Evolutionary conservation across 2,888 invertebrate genomes (phyloP).

Genomic region (Linnaemya tessellans): DNA sequence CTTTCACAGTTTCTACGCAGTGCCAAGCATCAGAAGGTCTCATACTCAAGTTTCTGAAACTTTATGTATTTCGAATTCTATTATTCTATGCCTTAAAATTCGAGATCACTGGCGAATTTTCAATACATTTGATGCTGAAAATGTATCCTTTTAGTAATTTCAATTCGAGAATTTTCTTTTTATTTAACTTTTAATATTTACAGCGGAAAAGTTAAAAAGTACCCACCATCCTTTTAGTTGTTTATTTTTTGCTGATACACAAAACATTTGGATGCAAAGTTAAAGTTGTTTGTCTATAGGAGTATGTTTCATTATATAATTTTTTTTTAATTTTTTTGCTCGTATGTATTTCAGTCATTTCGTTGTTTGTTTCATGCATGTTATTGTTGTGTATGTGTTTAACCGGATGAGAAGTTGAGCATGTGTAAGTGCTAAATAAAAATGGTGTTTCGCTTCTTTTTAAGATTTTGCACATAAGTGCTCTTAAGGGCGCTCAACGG

Average conservation of each 20-base stretch:
- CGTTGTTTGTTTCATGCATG: slow-evolving; percentile 60
- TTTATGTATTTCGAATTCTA: too few relatives aligned
- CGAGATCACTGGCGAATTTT: background rate
- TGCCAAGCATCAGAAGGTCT: too few relatives aligned
- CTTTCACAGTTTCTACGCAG: too few relatives aligned
- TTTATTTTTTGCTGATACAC: background rate
- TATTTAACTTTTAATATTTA: background rate
- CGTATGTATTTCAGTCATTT: slow-evolving; percentile 41
- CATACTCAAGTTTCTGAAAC: too few relatives aligned
- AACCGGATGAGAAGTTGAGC: slow-evolving; percentile 70
- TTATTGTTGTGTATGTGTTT: slow-evolving; percentile 55
- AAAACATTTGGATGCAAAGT: slow-evolving; percentile 28
- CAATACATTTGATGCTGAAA: background rate
- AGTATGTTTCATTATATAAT: slow-evolving; percentile 37
- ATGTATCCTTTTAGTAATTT: background rate
- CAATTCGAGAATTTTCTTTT: background rate
- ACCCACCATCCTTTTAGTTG: background rate
- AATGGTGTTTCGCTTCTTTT: slow-evolving; percentile 72
- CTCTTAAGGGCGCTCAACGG: slow-evolving; percentile 73
- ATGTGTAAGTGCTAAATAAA: slow-evolving; percentile 74
- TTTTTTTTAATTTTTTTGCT: slow-evolving; percentile 4
- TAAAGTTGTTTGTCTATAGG: slow-evolving; percentile 44
- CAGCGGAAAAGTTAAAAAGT: background rate
- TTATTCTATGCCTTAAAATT: too few relatives aligned
- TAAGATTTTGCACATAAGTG: slow-evolving; percentile 74